Percentiles rank a stretch among this genome's conserved stretches.
These are phyloP conservation scores for Hephaestus fuliginosus DNA, from an alignment of 2,797 vertebrate genomes.

Conservation along the genomic window DNA sequence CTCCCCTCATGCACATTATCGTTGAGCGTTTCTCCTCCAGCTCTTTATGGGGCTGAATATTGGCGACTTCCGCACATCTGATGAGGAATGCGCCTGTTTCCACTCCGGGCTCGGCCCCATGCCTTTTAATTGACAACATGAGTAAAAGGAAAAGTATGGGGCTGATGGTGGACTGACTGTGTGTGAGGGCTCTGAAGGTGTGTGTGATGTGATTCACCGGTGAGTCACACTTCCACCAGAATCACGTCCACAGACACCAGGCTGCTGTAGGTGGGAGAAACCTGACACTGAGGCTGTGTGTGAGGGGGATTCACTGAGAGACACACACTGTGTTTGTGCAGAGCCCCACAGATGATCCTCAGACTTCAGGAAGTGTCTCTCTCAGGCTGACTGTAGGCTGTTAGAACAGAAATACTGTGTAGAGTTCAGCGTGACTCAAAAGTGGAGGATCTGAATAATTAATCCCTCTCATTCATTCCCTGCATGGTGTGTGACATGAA, in stretches of 20 bases:
- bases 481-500: neutral
- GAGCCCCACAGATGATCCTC: neutral
- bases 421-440: neutral
- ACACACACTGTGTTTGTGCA: no score
- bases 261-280: neutral
- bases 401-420: neutral
- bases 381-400: neutral
- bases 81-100: conserved; percentile 26
- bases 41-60: neutral
- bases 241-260: conserved; percentile 12
- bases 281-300: neutral
- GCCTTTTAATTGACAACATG: conserved; percentile 32
- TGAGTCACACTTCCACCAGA: conserved; percentile 72
- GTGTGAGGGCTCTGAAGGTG: conserved; percentile 60
- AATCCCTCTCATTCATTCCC: conserved; percentile 6
- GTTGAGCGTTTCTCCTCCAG: neutral
- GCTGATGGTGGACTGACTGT: no score
- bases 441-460: neutral
- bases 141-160: conserved; percentile 6
- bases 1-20: no score
- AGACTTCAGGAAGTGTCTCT: neutral
- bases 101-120: conserved; percentile 4
- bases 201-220: conserved; percentile 82
- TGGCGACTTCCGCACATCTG: neutral
- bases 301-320: no score